phyloP scores from a whole-genome alignment of 1,140 invertebrate genomes.

The Ips typographus region DNA sequence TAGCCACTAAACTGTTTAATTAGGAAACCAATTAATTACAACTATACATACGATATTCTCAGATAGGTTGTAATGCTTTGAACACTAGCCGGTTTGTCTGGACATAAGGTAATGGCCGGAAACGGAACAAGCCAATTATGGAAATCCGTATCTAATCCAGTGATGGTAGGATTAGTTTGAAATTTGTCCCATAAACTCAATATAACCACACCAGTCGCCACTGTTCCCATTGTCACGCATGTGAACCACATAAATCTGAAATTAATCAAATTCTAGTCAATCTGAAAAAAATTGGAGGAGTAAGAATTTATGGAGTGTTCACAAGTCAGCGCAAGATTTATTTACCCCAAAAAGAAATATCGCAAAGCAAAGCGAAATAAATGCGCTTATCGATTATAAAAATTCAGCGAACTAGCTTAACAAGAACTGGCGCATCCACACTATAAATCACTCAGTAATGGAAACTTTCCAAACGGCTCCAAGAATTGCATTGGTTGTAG shows the following conservation, averaged over 20 bases:
- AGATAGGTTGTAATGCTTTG: constrained; percentile 52
- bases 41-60: constrained; percentile 10
- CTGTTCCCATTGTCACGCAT: constrained; percentile 64
- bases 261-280: constrained; percentile 17
- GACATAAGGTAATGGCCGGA: constrained; percentile 67
- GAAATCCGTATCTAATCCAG: constrained; percentile 70
- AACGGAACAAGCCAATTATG: constrained; percentile 74
- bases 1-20: no score
- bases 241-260: constrained; percentile 73
- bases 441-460: no score
- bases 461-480: no score
- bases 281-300: background rate
- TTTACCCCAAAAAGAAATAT: no score
- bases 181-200: constrained; percentile 75
- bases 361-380: no score
- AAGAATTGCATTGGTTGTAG: no score
- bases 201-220: constrained; percentile 69
- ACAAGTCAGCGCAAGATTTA: no score
- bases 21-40: no score
- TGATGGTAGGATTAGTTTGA: constrained; percentile 78
- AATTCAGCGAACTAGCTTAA: no score
- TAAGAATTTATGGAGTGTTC: no score
- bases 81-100: constrained; percentile 52
- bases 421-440: no score
- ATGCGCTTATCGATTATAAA: no score